Evolutionary conservation across 2,797 vertebrate species (phyloP), one percentile per base, ranked within the genome.

Genomic region (Labroides dimidiatus): DNA sequence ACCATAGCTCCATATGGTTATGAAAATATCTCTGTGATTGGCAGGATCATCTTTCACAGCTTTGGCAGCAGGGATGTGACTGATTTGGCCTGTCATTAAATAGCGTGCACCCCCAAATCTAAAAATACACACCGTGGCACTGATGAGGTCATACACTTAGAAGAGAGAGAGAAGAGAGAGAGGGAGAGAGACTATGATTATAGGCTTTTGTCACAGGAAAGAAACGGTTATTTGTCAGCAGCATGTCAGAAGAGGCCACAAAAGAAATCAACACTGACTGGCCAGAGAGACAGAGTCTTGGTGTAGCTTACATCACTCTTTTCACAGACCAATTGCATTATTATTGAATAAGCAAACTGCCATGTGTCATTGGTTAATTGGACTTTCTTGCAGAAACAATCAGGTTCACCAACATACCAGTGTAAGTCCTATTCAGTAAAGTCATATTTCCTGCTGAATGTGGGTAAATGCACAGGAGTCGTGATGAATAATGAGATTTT

Each of bases 161-260:
- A 80, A 80, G 7, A 33, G 30, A 33, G 80, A 75, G 64, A 72
- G 57, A 59, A 82, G 72, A 80, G 80, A 88, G 50, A 62, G 73
- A 78, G 61, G 78, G 80, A 68, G 71, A 70, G 73, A 78, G 75
- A 78, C 71, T 88, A 86, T 92, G 90, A 93, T 93, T 94, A 92
- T 88, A 92, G 86, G 87, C 77, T 91, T 91, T 92, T 92, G 89
- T 89, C 91, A 82, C 64, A 80, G 86, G 84, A 86, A 92, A 91
- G 75, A 88, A 93, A 92, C 84, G 72, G 84, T 86, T 87, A 91
- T 93, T 94, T 93, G 89, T 92, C 91, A 92, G 84, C 80, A 78
- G 69, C 77, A 81, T 89, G 90, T 93, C 89, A 88, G 83, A 82
- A 57, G 50, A 72, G 74, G 74, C 80, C 75, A 81, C 81, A 78